phyloP scores from a whole-genome alignment of 2,888 invertebrate species.

The Tryphoninae sp. region DNA sequence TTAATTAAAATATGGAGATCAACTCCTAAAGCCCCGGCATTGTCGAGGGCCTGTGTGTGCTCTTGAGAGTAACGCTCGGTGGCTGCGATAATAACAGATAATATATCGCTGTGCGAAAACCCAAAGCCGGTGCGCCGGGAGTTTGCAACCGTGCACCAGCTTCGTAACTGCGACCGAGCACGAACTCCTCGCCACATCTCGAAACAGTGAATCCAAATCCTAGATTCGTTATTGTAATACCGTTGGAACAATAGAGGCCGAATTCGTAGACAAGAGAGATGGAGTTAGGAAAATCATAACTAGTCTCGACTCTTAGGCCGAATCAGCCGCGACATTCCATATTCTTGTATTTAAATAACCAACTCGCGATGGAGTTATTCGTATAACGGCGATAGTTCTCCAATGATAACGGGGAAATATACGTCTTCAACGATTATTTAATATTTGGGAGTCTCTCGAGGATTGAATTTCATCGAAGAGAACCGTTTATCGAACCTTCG shows the following conservation, averaged over 20 bases:
- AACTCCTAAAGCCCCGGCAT: conserved; percentile 75
- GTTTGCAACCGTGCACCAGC: conserved; percentile 8
- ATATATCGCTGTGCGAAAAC: conserved; percentile 75
- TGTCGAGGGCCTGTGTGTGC: conserved; percentile 64
- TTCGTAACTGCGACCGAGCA: conserved; percentile 25
- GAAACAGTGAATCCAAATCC: conserved; percentile 78
- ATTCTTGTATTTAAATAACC: neutral
- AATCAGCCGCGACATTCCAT: neutral
- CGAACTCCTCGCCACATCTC: conserved; percentile 33
- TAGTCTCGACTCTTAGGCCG: neutral
- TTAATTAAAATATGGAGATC: conserved; percentile 81
- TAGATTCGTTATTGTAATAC: conserved; percentile 70
- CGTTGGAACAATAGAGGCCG: conserved; percentile 72
- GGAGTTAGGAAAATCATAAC: conserved; percentile 6
- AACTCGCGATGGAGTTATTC: too few relatives aligned
- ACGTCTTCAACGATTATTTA: too few relatives aligned
- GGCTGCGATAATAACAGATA: conserved; percentile 80
- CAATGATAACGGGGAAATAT: too few relatives aligned
- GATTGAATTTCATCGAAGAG: too few relatives aligned
- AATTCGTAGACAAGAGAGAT: conserved; percentile 18
- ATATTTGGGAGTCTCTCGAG: too few relatives aligned
- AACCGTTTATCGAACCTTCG: too few relatives aligned
- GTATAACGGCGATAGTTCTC: too few relatives aligned
- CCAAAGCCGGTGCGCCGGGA: conserved; percentile 63
- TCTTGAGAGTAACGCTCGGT: conserved; percentile 66